These are phyloP conservation scores for Sus cebifrons DNA, from an alignment of 2,797 vertebrate genomes.

Conservation along the genomic window DNA sequence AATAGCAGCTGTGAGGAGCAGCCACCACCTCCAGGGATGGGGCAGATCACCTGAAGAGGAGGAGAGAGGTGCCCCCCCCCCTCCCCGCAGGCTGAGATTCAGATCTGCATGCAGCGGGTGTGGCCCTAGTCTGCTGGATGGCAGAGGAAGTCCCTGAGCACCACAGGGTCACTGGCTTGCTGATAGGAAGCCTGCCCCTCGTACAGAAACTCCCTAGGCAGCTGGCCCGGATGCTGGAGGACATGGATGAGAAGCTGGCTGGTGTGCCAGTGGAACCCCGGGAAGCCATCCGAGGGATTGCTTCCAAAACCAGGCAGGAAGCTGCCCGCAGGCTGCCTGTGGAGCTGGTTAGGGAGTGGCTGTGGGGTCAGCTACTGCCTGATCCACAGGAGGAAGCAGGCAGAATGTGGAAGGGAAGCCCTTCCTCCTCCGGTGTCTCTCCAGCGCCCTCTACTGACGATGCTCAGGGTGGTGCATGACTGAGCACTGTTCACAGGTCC, in stretches of 20 bases:
- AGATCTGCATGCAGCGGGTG: accelerated
- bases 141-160: neutral
- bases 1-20: neutral
- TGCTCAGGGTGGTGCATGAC: accelerated
- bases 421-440: neutral
- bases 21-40: accelerated
- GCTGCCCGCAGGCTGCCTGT: neutral
- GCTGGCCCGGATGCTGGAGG: neutral
- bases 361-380: accelerated
- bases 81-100: neutral
- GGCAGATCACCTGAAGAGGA: neutral
- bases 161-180: neutral
- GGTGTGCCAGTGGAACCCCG: neutral
- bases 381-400: accelerated
- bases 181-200: neutral
- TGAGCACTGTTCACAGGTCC: neutral
- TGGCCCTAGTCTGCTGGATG: too few relatives aligned
- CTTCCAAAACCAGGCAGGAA: neutral
- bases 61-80: too few relatives aligned
- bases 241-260: neutral
- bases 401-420: neutral
- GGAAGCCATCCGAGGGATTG: neutral
- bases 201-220: neutral
- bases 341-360: neutral
- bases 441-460: neutral